phyloP scores from a whole-genome alignment of 92 coral and sea anemone species.

The Paragorgia papillata region DNA sequence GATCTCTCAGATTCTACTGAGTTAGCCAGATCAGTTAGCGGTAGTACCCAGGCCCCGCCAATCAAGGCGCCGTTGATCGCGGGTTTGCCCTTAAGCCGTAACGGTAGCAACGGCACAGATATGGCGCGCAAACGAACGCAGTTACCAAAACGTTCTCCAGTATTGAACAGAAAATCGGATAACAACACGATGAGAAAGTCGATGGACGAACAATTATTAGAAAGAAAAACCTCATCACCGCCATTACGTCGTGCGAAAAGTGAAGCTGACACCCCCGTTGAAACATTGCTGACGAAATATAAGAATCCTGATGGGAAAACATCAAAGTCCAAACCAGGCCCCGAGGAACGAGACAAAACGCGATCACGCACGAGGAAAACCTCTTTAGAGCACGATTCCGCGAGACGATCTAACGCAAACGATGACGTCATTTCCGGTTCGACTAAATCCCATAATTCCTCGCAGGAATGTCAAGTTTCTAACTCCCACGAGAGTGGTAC shows the following conservation, averaged over 20 bases:
- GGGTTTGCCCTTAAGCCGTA: conserved; percentile 14
- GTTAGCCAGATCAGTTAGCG: background rate
- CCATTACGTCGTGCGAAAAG: conserved; percentile 37
- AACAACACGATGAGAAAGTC: conserved; percentile 52
- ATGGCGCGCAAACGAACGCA: conserved; percentile 56
- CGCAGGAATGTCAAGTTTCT: background rate
- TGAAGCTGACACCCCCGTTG: conserved; percentile 34
- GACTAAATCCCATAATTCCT: background rate
- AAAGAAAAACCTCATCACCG: conserved; percentile 15
- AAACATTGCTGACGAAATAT: background rate
- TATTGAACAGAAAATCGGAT: conserved; percentile 65
- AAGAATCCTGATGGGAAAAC: background rate
- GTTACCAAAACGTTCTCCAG: conserved; percentile 83
- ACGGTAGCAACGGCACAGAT: conserved; percentile 27
- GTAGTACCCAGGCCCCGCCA: conserved; percentile 39
- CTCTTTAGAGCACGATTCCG: background rate
- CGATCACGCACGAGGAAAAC: conserved; percentile 14
- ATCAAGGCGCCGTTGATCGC: conserved; percentile 39
- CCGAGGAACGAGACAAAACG: conserved; percentile 7
- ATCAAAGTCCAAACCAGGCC: background rate
- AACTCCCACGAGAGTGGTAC: background rate
- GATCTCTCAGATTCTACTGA: background rate
- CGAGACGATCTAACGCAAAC: background rate
- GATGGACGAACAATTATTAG: conserved; percentile 37
- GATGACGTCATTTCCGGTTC: conserved; percentile 1